A percentile compares a stretch with the other conserved stretches of the same genome.
phyloP scores from a whole-genome alignment of 2,797 vertebrate genomes.

The Agapornis canus region DNA sequence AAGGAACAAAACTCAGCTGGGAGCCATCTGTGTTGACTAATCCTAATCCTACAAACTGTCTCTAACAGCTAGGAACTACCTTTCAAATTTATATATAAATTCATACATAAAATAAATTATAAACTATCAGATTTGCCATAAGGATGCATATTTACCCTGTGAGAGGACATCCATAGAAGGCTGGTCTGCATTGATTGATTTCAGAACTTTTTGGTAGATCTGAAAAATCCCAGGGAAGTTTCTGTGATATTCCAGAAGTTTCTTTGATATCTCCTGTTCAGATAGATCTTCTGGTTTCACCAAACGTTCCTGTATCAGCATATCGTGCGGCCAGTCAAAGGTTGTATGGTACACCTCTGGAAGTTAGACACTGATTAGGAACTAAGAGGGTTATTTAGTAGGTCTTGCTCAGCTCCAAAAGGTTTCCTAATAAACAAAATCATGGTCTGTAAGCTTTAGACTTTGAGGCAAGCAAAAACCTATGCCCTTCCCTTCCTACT shows the following conservation, averaged over 20 bases:
- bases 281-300: constrained; percentile 59
- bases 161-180: constrained; percentile 84
- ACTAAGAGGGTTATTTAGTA: neutral
- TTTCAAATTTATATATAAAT: neutral
- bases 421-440: neutral
- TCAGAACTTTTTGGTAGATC: constrained; percentile 79
- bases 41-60: neutral
- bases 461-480: neutral
- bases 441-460: neutral
- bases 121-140: neutral
- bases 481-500: neutral
- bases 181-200: constrained; percentile 84
- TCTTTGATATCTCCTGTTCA: constrained; percentile 63
- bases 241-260: constrained; percentile 77
- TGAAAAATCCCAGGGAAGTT: constrained; percentile 77
- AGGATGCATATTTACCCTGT: constrained; percentile 78
- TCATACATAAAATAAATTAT: neutral
- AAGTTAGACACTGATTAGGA: neutral
- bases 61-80: neutral
- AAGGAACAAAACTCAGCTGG: neutral
- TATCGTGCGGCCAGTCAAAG: constrained; percentile 80
- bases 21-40: neutral
- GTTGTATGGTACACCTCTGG: constrained; percentile 85
- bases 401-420: neutral
- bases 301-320: constrained; percentile 72